These are phyloP conservation scores for Mugil cephalus DNA, from an alignment of 2,113 vertebrate genomes.

Conservation along the genomic window DNA sequence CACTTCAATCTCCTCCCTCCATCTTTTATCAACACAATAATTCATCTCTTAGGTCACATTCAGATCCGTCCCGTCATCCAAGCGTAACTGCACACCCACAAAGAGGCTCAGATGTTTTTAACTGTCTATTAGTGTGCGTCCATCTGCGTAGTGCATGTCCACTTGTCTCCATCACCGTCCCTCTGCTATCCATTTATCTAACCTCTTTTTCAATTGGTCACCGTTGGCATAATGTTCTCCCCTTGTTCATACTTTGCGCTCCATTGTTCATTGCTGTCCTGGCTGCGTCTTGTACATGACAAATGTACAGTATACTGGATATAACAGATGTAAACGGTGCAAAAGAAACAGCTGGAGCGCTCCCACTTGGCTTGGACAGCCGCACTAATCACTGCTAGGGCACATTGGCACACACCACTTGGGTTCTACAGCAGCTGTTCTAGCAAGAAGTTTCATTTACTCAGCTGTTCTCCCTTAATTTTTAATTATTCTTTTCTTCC, in stretches of 20 bases:
- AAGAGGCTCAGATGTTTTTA: slow-evolving; percentile 55
- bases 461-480: slow-evolving; percentile 53
- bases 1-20: slow-evolving; percentile 8
- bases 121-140: slow-evolving; percentile 50
- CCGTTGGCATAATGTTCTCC: background rate
- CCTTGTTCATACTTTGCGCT: background rate
- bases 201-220: background rate
- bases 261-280: background rate
- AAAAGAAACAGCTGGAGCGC: slow-evolving; percentile 37
- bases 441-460: slow-evolving; percentile 43
- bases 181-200: slow-evolving; percentile 1
- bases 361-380: slow-evolving; percentile 14
- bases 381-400: slow-evolving; percentile 25
- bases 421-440: slow-evolving; percentile 40
- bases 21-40: slow-evolving; percentile 2
- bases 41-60: slow-evolving; percentile 24
- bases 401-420: slow-evolving; percentile 3
- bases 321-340: slow-evolving; percentile 26
- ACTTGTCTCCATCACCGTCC: slow-evolving; percentile 29
- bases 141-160: slow-evolving; percentile 28
- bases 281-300: too few species aligned
- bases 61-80: slow-evolving; percentile 43
- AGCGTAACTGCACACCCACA: slow-evolving; percentile 28
- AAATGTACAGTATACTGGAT: too few species aligned
- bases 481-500: slow-evolving; percentile 37